Base-by-base conservation (phyloP, 2,888 invertebrate genomes). In the Hydriomena furcata region DNA sequence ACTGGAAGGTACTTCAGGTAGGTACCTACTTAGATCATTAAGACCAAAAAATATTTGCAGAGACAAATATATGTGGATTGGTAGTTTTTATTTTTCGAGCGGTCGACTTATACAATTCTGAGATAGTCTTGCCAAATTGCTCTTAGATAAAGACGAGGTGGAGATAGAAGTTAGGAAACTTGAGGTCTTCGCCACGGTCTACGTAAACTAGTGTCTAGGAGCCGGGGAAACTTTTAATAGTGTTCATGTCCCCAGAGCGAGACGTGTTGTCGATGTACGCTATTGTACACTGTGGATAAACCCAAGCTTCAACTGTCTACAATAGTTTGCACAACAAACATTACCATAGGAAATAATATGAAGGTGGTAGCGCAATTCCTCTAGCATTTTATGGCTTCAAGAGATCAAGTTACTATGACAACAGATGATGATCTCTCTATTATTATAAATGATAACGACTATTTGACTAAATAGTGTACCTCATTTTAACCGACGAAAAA, bases 191-290 rank as follows among this genome's bases (percentile, higher is more conserved):
- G 30, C 46, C 28, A 24, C 42, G 38, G 48, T 35, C 44, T 44
- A 44, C 44, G 44, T 50, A 79, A 82, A 84, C 84, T 79, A 77
- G 78, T 79, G 73, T 79, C 77, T 68, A 31, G 66, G 75, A 66
- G 65, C 58, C 81, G 69, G 76, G 40, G 45, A 65, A 88, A 88
- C 80, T 88, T 87, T 86, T 87, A 88, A 87, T 87, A 86, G 87
- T 75, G 81, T 85, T 80, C 77, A 62, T 69, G 75, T 78, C 79
- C 71, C 77, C 55, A 28, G 68, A 73, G 76, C 68, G 68, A 52
- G 31, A 51, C 37, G 34, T 38, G 38, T 24, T 47, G 52, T 52
- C 47, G 37, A 52, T 43, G 43, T 52, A 47, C 42, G 25, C 50
- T 44, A 44, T 45, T 51, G 38, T 51, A 44, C 42, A 46, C 43